Evolutionary conservation across 2,113 vertebrate genomes (phyloP).

Genomic region (Osmerus eperlanus): DNA sequence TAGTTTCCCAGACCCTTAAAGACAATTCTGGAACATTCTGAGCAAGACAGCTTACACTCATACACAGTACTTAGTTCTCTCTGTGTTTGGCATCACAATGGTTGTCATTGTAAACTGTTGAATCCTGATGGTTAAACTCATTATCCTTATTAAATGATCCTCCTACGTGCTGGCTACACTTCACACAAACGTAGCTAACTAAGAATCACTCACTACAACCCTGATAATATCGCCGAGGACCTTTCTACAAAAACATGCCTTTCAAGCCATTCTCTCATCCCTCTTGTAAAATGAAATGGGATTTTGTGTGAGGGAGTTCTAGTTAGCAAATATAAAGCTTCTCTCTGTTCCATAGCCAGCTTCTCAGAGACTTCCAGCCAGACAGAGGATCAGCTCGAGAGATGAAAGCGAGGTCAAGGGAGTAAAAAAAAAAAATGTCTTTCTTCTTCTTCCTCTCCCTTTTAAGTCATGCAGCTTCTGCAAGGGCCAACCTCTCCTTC

Average conservation of each 20-base stretch:
- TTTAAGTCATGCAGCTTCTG: constrained; percentile 25
- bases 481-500: neutral
- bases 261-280: constrained; percentile 59
- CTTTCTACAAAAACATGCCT: constrained; percentile 44
- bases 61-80: neutral
- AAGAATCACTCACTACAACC: constrained; percentile 43
- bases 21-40: neutral
- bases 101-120: constrained; percentile 23
- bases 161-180: constrained; percentile 39
- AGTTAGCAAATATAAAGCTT: constrained; percentile 63
- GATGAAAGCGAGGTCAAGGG: constrained; percentile 67
- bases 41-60: neutral
- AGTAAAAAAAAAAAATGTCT: too few relatives aligned
- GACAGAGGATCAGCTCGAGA: constrained; percentile 62
- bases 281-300: constrained; percentile 48
- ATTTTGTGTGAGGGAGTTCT: constrained; percentile 55
- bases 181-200: constrained; percentile 42
- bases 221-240: constrained; percentile 54
- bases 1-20: constrained; percentile 19
- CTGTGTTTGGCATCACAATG: neutral
- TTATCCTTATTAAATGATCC: constrained; percentile 30
- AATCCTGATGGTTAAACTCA: constrained; percentile 31
- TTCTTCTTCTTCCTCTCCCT: constrained; percentile 12
- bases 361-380: constrained; percentile 53
- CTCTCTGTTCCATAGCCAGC: constrained; percentile 65